These are phyloP conservation scores for Carapus acus DNA, from an alignment of 2,797 vertebrate species.

Conservation along the genomic window DNA sequence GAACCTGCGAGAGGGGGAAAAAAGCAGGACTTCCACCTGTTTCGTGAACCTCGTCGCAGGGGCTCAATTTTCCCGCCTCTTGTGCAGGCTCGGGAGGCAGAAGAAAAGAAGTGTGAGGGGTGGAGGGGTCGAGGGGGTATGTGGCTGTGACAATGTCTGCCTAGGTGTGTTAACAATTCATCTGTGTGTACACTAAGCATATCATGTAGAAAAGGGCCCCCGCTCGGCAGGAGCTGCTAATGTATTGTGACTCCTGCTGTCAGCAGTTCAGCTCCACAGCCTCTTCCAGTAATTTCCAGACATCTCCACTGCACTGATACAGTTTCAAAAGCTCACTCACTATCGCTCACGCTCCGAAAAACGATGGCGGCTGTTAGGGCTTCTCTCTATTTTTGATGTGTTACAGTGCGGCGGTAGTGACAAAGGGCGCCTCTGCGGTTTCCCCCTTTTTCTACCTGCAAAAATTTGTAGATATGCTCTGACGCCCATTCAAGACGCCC, in stretches of 20 bases:
- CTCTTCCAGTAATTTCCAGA: constrained; percentile 56
- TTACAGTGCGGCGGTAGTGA: constrained; percentile 16
- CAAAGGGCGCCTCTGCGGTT: constrained; percentile 10
- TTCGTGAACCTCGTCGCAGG: constrained; percentile 55
- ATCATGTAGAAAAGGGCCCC: constrained; percentile 52
- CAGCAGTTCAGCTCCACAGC: constrained; percentile 58
- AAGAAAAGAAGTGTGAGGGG: no score
- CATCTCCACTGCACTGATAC: constrained; percentile 48
- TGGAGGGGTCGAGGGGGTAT: no score
- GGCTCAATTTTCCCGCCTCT: constrained; percentile 39
- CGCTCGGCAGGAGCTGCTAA: constrained; percentile 55
- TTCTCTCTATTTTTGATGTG: constrained; percentile 46
- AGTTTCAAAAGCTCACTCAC: constrained; percentile 44
- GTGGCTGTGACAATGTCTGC: constrained; percentile 51
- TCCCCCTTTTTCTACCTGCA: constrained; percentile 2
- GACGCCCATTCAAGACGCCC: no score
- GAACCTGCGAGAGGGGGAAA: constrained; percentile 63
- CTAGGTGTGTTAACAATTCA: constrained; percentile 67
- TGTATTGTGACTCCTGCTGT: constrained; percentile 72
- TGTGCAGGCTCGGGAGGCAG: background rate
- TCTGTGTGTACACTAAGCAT: constrained; percentile 42
- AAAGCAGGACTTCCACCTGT: constrained; percentile 71
- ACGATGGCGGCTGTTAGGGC: constrained; percentile 32
- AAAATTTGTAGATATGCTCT: background rate
- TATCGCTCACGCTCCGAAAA: constrained; percentile 37